Conservation (phyloP, 2,113 vertebrate species). For the Nansenia antarctica region DNA sequence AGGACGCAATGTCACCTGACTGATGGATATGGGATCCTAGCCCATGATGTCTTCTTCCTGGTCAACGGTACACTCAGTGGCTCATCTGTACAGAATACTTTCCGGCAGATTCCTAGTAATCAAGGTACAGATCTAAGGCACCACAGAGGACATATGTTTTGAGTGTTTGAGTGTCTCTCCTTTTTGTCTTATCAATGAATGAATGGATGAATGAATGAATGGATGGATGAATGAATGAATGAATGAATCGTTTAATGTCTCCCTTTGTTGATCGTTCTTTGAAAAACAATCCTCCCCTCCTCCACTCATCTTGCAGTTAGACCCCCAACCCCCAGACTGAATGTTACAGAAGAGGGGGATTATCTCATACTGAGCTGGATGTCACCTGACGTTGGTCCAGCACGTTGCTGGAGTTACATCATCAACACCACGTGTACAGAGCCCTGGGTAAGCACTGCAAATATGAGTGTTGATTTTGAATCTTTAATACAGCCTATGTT, state of each 20-base stretch:
- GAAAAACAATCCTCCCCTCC: no score
- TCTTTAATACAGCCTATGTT: no score
- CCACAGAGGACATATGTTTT: no score
- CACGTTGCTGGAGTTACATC: not conserved
- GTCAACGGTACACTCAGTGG: slow-evolving; percentile 47
- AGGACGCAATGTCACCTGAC: slow-evolving; percentile 52
- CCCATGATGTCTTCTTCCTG: rapidly evolving
- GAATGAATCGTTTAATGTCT: no score
- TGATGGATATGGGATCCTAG: rapidly evolving
- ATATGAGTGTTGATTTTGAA: not conserved
- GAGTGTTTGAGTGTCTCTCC: no score
- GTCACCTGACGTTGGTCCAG: not conserved
- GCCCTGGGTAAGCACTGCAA: not conserved
- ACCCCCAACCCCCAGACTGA: not conserved
- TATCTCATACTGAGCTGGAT: not conserved
- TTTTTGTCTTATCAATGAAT: no score
- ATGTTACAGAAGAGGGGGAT: not conserved
- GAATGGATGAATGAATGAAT: no score
- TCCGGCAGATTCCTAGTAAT: rapidly evolving
- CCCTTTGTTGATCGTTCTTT: no score
- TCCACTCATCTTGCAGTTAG: not conserved
- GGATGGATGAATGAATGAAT: no score
- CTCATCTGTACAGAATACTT: slow-evolving; percentile 37
- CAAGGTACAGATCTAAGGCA: no score
- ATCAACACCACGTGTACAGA: not conserved